phyloP scores from a whole-genome alignment of 2,113 vertebrate genomes.

The Tringa solitaria region DNA sequence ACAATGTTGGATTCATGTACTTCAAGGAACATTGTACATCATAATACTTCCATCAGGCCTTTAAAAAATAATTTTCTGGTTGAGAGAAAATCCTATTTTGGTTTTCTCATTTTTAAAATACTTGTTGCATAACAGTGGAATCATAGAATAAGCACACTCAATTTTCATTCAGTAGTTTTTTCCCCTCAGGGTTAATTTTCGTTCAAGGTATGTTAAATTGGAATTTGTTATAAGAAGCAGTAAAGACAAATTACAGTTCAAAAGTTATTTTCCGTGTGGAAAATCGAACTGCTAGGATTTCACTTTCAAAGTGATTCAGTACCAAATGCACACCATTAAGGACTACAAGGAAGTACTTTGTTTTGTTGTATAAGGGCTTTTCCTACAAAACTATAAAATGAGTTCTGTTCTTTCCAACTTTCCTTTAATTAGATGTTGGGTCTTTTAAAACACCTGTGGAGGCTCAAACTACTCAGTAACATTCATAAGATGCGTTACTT shows the following conservation, averaged over 20 bases:
- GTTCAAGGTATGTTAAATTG: neutral
- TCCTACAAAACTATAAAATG: neutral
- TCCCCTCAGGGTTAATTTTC: neutral
- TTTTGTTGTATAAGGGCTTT: neutral
- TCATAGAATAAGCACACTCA: neutral
- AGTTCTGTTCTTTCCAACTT: neutral
- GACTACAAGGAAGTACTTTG: neutral
- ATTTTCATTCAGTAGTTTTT: neutral
- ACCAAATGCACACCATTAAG: neutral
- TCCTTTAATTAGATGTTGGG: neutral
- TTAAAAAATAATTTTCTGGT: neutral
- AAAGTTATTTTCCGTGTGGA: neutral
- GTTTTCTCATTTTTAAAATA: neutral
- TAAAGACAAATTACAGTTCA: neutral
- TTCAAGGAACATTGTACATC: neutral
- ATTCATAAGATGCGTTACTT: neutral
- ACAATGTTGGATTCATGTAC: neutral
- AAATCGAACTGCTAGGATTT: neutral
- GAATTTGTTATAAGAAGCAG: neutral
- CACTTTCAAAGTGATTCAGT: neutral
- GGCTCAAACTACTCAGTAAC: neutral
- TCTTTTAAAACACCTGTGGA: neutral
- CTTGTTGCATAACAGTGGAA: neutral
- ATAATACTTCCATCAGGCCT: neutral
- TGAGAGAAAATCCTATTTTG: neutral